Evolutionary conservation across 2,888 invertebrate species (phyloP), one percentile per base, ranked within the genome.

Genomic region (Notodonta ziczac): DNA sequence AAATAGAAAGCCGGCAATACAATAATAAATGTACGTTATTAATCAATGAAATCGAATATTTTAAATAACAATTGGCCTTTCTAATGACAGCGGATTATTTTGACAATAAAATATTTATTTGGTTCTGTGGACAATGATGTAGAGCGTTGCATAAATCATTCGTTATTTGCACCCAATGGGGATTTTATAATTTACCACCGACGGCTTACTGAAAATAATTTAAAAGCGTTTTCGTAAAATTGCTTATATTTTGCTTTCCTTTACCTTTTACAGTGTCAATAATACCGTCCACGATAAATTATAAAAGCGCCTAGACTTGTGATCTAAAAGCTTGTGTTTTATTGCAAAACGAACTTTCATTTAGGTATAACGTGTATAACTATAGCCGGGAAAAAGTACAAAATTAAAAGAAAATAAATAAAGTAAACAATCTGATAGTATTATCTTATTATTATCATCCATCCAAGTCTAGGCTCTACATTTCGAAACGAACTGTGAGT

Each of bases 1-100:
- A 52, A 52, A 24, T 52, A 52, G 52, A 52, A 52, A 52, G 52
- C 35, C 32, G 13, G 32, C 52, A 32, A 32, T 52, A 52, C 52
- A 32, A 32, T 52, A 52, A 52, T 50, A 50, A 50, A 50, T 50
- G 50, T 50, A 1, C 9, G 50, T 3, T 50, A 50, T 50, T 50
- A 50, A 50, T 16, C 14, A 50, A 50, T 14, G 0, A 4, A 48
- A 48, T 50, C 16, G 6, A 9, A 50, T 16, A 16, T 50, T 16
- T 14, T 16, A 16, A 50, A 50, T 50, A 50, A 50, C 16, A 50
- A 16, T 50, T 50, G 50, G 16, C 16, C 16, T 10, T 50, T 50
- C 16, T 50, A 50, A 16, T 32, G 32, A 52, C 13, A 52, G 52
- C 52, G 7, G 52, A 52, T 52, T 52, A 52, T 16, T 52, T 52